Percentiles rank a stretch among this genome's conserved stretches.
Conservation (phyloP, 2,888 invertebrate species). For the Morpho achilles region DNA sequence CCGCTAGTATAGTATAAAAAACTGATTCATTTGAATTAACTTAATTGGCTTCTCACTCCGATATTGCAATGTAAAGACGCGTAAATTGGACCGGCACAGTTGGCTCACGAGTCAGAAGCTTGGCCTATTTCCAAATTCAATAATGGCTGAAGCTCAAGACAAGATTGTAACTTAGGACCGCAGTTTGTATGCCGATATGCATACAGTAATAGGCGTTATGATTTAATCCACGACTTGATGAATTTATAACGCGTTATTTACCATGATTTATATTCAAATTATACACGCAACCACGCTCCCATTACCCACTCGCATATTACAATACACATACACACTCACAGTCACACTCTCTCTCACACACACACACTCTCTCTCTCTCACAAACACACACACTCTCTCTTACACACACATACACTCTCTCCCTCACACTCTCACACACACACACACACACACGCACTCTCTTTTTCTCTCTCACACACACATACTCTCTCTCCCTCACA, state of each 20-base stretch:
- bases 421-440: too few relatives aligned
- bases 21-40: conserved; percentile 25
- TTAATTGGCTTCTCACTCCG: conserved; percentile 23
- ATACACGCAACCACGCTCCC: too few relatives aligned
- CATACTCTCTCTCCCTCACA: too few relatives aligned
- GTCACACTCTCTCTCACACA: too few relatives aligned
- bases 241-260: not conserved
- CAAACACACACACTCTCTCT: too few relatives aligned
- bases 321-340: too few relatives aligned
- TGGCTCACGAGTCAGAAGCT: conserved; percentile 53
- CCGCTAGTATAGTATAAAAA: conserved; percentile 1
- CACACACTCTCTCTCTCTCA: too few relatives aligned
- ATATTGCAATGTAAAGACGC: conserved; percentile 37
- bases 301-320: too few relatives aligned
- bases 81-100: conserved; percentile 60
- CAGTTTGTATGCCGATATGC: not conserved
- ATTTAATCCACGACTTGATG: conserved; percentile 8
- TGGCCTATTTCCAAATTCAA: conserved; percentile 63
- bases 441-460: too few relatives aligned
- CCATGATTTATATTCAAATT: too few relatives aligned
- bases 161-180: conserved; percentile 39
- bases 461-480: too few relatives aligned
- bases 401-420: too few relatives aligned
- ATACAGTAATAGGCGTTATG: not conserved
- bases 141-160: conserved; percentile 57